Evolutionary conservation across 2,797 vertebrate species (phyloP), one percentile per base, ranked within the genome.

Genomic region (Podarcis lilfordi): DNA sequence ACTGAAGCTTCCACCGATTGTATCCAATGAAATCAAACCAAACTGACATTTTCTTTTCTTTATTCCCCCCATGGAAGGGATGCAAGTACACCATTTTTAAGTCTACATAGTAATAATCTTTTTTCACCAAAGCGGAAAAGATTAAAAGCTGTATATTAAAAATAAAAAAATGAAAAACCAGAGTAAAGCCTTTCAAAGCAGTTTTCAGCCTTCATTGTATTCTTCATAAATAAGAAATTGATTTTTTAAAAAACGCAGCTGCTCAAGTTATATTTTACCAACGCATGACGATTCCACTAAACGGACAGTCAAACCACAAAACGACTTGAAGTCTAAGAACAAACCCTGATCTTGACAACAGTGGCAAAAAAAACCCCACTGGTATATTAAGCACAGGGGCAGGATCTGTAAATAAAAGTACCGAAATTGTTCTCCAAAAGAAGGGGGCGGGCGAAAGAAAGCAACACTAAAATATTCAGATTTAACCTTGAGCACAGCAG

Each of bases 391-490:
- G 25, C 55, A 3, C 5, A 43, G 10, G 69, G 5, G 1, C 2
- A 3, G 72, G 9, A 69, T n/a, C 66, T 45, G n/a, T 66, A 17
- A 5, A 4, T 2, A 55, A 45, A 32, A 25, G 0, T 11, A 43
- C 80, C 27, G 17, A 66, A n/a, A 0, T 29, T 71, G 0, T 86
- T 82, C 15, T 50, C 74, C 3, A 9, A 32, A 43, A 71, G 29
- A 79, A n/a, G 11, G 50, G 9, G 13, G 10, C 50, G 43, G 43
- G 43, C 3, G n/a, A 23, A 21, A 29, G 59, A 27, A 25, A 80
- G 32, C 61, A 29, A 17, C 8, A 15, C 25, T 2, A 0, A 0
- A 1, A 64, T 0, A 1, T 68, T 0, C 76, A 13, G 25, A 64
- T 45, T 6, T 82, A 74, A 81, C 81, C 0, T 78, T 87, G 61